A percentile compares a stretch with the other conserved stretches of the same genome.
Evolutionary conservation across 2,888 invertebrate species (phyloP).

Genomic region (Platycheirus rosarum): DNA sequence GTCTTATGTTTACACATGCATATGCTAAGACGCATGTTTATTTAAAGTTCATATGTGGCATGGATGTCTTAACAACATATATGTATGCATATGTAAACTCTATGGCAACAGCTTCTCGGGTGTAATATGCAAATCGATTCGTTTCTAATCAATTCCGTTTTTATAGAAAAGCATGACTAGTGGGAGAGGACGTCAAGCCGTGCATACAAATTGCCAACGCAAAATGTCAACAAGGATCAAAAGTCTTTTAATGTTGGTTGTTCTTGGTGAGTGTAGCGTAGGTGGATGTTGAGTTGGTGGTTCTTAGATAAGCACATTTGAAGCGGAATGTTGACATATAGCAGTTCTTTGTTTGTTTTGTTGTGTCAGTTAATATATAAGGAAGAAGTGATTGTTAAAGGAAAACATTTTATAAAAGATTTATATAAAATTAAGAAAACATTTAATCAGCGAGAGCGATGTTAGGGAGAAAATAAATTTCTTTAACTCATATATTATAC

Average conservation of each 20-base stretch:
- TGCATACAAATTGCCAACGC: constrained; percentile 64
- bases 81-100: not conserved
- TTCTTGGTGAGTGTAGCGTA: constrained; percentile 8
- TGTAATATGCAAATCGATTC: constrained; percentile 66
- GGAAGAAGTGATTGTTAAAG: not conserved
- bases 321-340: not conserved
- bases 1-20: constrained; percentile 5
- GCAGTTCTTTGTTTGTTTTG: constrained; percentile 3
- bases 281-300: constrained; percentile 36
- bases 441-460: too few species aligned
- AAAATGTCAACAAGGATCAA: constrained; percentile 67
- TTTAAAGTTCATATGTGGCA: constrained; percentile 13
- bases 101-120: constrained; percentile 27
- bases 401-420: not conserved
- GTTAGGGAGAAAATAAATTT: too few species aligned
- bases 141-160: constrained; percentile 64
- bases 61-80: constrained; percentile 22
- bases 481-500: too few species aligned
- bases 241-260: constrained; percentile 10
- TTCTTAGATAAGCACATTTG: constrained; percentile 12
- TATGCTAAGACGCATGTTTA: constrained; percentile 25
- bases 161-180: constrained; percentile 29
- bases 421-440: too few species aligned
- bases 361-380: too few species aligned
- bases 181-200: constrained; percentile 48